phyloP scores from a whole-genome alignment of 2,888 invertebrate species.

The Xanthia togata region DNA sequence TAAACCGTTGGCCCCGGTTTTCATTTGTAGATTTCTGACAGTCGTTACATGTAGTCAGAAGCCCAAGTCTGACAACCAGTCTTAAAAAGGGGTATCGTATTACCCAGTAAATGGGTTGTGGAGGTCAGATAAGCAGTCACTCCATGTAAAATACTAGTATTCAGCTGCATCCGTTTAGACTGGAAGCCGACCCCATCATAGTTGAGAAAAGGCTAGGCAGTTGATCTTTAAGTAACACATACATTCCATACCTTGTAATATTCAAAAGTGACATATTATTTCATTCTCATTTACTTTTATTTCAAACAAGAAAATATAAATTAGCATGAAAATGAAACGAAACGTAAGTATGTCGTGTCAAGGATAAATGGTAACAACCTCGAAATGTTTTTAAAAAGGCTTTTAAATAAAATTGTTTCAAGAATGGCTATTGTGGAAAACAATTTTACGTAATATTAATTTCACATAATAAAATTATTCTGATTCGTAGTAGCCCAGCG shows the following conservation, averaged over 20 bases:
- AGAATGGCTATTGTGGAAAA: constrained; percentile 16
- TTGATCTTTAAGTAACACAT: neutral
- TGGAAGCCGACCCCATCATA: too few species aligned
- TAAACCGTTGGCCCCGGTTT: too few species aligned
- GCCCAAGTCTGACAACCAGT: too few species aligned
- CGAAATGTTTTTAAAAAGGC: constrained; percentile 47
- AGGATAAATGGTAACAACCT: constrained; percentile 55
- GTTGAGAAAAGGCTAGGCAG: too few species aligned
- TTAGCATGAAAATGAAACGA: constrained; percentile 44
- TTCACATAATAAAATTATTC: constrained; percentile 12
- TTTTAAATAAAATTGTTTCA: constrained; percentile 22
- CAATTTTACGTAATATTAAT: neutral
- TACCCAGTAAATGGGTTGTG: too few species aligned
- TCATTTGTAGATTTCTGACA: too few species aligned
- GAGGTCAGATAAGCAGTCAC: too few species aligned
- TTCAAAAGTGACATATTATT: constrained; percentile 12
- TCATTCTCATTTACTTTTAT: constrained; percentile 7
- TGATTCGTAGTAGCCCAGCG: neutral
- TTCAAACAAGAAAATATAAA: constrained; percentile 35
- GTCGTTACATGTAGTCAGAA: too few species aligned
- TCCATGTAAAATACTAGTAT: too few species aligned
- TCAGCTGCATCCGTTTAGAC: too few species aligned
- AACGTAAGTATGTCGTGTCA: constrained; percentile 55
- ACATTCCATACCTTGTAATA: neutral
- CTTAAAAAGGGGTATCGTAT: too few species aligned